Evolutionary conservation across 2,113 vertebrate species (phyloP).

Genomic region (Eubucco bourcierii): DNA sequence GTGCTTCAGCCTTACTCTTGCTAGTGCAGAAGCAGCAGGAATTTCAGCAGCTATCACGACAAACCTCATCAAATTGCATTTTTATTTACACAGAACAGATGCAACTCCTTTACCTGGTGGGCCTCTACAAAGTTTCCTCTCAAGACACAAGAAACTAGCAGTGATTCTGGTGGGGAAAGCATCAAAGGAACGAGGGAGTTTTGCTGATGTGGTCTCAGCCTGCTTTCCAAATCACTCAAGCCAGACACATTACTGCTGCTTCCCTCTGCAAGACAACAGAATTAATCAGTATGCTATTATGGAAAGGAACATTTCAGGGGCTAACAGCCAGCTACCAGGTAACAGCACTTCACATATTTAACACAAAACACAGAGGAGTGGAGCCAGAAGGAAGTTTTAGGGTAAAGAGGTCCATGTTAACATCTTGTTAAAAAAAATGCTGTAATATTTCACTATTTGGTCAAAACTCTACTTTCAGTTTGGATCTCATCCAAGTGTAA

Average conservation of each 20-base stretch:
- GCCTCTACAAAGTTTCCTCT: slow-evolving; percentile 91
- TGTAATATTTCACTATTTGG: background rate
- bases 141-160: slow-evolving; percentile 91
- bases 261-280: slow-evolving; percentile 76
- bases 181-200: slow-evolving; percentile 90
- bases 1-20: background rate
- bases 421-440: background rate
- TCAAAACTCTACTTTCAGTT: background rate
- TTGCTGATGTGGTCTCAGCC: slow-evolving; percentile 40
- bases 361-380: background rate
- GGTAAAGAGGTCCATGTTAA: background rate
- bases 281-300: background rate
- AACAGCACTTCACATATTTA: background rate
- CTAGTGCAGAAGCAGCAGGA: background rate
- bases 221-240: slow-evolving; percentile 68
- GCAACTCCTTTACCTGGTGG: slow-evolving; percentile 84
- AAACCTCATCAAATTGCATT: background rate
- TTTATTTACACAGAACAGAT: background rate
- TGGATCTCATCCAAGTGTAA: background rate
- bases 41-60: background rate
- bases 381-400: background rate
- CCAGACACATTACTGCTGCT: slow-evolving; percentile 74
- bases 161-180: slow-evolving; percentile 94
- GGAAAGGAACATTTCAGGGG: background rate
- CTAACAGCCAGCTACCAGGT: background rate